Base-by-base conservation (phyloP, 2,797 vertebrate genomes). In the Coranthus polyacanthus region DNA sequence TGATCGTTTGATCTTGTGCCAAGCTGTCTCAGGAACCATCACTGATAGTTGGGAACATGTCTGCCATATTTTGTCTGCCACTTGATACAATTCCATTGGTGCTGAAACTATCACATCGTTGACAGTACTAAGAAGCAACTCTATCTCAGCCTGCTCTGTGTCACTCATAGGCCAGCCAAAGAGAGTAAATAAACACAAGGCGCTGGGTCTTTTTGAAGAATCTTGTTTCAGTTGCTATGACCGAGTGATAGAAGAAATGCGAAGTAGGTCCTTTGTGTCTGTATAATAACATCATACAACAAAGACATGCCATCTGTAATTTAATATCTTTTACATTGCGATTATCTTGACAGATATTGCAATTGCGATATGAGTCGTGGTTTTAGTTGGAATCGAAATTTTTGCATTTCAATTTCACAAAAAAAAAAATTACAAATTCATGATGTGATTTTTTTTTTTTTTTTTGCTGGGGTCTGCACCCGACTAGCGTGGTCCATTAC, bases 121-220 rank as follows among this genome's bases (percentile, higher is more conserved):
- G 43, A 77, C 84, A 81, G 86, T 94, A 92, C 93, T 82, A 20
- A 79, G 93, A 95, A 94, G 91, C 85, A 92, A 93, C 79, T 83
- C 60, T 73, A 83, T 91, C 88, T 75, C 58, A 7, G 56, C 47
- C 63, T 38, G 18, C 22, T 61, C 46, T 4, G 43, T 77, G 75
- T 73, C 76, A 64, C 65, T 78, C 68, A 60, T 10, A 34, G 63
- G 46, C 43, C 51, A 34, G 21, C 29, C 12, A 2, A 24, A 24
- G 63, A 12, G 47, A 62, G 84, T 79, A 87, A 84, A 90, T 84
- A 88, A 87, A 91, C 68, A 76, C 8, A 58, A 65, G 42, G 15
- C 44, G 11, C 42, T 20, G 29, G 18, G 56, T 61, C 32, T 9
- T 36, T 47, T 51, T 46, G 39, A 65, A 21, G 56, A 45, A 3